phyloP scores from a whole-genome alignment of 2,797 vertebrate species.

The Microtus obscurus region DNA sequence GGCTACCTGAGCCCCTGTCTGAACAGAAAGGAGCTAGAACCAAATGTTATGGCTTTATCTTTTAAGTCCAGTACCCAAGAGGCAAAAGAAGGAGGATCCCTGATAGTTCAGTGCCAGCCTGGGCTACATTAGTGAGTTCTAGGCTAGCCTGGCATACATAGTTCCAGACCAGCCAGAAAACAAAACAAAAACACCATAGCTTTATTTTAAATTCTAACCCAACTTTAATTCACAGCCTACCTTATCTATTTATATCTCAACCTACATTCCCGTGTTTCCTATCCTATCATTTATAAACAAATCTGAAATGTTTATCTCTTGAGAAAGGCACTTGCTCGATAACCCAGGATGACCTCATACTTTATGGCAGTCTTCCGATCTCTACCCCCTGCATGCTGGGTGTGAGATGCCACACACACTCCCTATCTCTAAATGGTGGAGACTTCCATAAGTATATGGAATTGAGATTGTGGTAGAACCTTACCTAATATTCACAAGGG shows the following conservation, averaged over 20 bases:
- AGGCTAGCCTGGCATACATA: not conserved
- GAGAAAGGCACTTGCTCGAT: not conserved
- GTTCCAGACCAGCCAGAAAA: not conserved
- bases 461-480: not conserved
- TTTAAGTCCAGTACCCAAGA: not conserved
- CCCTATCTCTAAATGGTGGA: not conserved
- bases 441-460: not conserved
- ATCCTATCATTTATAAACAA: conserved; percentile 16
- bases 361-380: not conserved
- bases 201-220: not conserved
- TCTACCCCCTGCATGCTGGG: not conserved
- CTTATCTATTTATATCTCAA: not conserved
- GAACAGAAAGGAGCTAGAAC: not conserved
- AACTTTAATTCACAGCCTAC: not conserved
- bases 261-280: not conserved
- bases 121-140: not conserved
- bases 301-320: not conserved
- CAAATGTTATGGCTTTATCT: not conserved
- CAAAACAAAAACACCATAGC: not conserved
- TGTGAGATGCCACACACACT: too few species aligned
- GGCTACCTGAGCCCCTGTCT: not conserved
- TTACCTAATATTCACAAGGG: not conserved
- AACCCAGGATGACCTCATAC: not conserved
- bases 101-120: not conserved
- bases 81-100: not conserved